phyloP scores from a whole-genome alignment of 2,888 invertebrate species.

The Cheilosia soror region DNA sequence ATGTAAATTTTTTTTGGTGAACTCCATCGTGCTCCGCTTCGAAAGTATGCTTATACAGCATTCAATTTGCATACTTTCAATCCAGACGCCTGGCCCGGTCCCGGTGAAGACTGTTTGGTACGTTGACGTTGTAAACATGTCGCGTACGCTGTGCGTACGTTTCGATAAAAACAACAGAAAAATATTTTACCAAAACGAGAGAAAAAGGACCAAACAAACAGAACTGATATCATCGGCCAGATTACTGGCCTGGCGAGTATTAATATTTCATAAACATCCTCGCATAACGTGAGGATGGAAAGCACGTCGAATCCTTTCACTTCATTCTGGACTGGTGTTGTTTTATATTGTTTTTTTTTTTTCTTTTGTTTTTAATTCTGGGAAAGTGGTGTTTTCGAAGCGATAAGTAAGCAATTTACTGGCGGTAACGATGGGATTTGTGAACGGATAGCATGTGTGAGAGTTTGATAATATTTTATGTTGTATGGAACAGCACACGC shows the following conservation, averaged over 20 bases:
- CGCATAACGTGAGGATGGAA: slow-evolving; percentile 44
- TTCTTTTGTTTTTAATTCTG: slow-evolving; percentile 38
- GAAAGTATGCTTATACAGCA: slow-evolving; percentile 26
- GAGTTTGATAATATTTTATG: slow-evolving; percentile 45
- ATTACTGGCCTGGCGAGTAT: slow-evolving; percentile 53
- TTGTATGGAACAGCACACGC: not conserved
- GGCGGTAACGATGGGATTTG: slow-evolving; percentile 45
- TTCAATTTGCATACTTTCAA: slow-evolving; percentile 52
- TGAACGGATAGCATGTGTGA: slow-evolving; percentile 24
- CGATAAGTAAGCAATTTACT: slow-evolving; percentile 62
- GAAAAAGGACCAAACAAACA: slow-evolving; percentile 38
- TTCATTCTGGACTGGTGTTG: not conserved
- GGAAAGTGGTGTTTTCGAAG: slow-evolving; percentile 51
- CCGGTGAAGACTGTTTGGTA: slow-evolving; percentile 6
- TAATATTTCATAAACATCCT: slow-evolving; percentile 64
- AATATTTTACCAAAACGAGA: slow-evolving; percentile 19
- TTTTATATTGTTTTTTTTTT: slow-evolving; percentile 6
- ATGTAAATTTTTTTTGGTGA: slow-evolving; percentile 71
- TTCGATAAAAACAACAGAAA: slow-evolving; percentile 47
- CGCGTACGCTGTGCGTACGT: slow-evolving; percentile 57
- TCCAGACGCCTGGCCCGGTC: slow-evolving; percentile 18
- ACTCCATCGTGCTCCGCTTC: slow-evolving; percentile 4
- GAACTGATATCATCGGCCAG: slow-evolving; percentile 46
- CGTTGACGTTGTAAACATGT: slow-evolving; percentile 49
- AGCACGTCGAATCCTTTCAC: slow-evolving; percentile 43